Percentiles rank a stretch among this genome's conserved stretches.
Conservation (phyloP, 2,797 vertebrate species). For the Hoplostethus mediterraneus region DNA sequence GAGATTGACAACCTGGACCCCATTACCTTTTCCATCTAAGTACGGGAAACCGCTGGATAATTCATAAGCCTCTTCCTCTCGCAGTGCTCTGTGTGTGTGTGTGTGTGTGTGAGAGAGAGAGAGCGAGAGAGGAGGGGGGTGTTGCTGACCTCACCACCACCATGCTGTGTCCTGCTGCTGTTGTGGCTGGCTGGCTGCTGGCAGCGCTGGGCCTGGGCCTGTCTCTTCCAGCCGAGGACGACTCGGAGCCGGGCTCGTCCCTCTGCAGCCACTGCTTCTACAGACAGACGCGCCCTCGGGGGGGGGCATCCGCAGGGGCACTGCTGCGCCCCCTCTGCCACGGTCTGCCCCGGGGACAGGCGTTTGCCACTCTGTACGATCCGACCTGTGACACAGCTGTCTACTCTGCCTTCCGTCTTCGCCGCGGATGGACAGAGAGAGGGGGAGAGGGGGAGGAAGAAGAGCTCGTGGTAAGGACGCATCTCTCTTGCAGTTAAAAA, state of each 20-base stretch:
- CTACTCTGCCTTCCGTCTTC: conserved; percentile 80
- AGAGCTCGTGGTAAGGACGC: conserved; percentile 71
- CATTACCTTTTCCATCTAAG: conserved; percentile 70
- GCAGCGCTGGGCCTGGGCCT: conserved; percentile 73
- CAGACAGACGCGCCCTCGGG: conserved; percentile 74
- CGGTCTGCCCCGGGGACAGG: conserved; percentile 67
- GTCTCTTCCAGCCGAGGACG: conserved; percentile 67
- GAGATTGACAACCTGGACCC: conserved; percentile 37
- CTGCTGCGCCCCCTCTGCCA: conserved; percentile 78
- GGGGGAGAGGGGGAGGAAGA: conserved; percentile 53
- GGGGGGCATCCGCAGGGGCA: conserved; percentile 46
- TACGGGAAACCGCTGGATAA: conserved; percentile 74
- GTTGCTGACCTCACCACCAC: conserved; percentile 75
- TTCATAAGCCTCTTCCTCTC: conserved; percentile 74
- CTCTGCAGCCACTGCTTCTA: conserved; percentile 82
- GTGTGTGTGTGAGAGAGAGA: conserved; percentile 22
- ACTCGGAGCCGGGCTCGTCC: conserved; percentile 59
- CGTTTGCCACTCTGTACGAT: conserved; percentile 77
- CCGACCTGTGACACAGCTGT: conserved; percentile 76
- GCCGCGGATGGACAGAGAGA: conserved; percentile 55
- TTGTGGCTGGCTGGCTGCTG: conserved; percentile 72
- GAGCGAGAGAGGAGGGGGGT: conserved; percentile 42
- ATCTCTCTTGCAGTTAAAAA: conserved; percentile 38
- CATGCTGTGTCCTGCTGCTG: conserved; percentile 78
- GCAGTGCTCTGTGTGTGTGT: conserved; percentile 30